Conservation (phyloP, 2,888 invertebrate species). For the Netelia virgata region DNA sequence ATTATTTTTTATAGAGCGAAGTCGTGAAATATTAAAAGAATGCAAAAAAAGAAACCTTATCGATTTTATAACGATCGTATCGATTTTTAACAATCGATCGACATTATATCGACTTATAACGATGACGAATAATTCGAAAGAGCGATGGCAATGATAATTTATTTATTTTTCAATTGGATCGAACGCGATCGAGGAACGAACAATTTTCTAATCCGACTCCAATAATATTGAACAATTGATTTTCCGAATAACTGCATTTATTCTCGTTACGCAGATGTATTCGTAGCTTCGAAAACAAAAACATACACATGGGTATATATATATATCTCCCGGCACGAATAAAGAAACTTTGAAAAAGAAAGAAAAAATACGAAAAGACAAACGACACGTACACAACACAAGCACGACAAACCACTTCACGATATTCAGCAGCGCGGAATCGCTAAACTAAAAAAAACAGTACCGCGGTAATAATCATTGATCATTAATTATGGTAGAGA, state of each 20-base stretch:
- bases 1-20: no score
- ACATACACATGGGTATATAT: slow-evolving; percentile 44
- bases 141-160: neutral
- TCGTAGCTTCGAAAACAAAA: slow-evolving; percentile 36
- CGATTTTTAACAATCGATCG: no score
- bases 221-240: slow-evolving; percentile 23
- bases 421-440: slow-evolving; percentile 51
- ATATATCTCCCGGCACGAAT: slow-evolving; percentile 39
- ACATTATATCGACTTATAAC: no score
- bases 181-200: no score
- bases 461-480: slow-evolving; percentile 53
- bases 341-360: neutral
- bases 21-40: no score
- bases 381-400: slow-evolving; percentile 41
- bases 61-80: no score
- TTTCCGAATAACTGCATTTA: slow-evolving; percentile 40
- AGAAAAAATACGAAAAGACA: slow-evolving; percentile 13
- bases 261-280: slow-evolving; percentile 41
- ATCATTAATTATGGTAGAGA: slow-evolving; percentile 55
- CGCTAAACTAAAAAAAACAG: slow-evolving; percentile 1
- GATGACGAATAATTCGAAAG: neutral
- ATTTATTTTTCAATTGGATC: neutral
- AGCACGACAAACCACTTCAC: slow-evolving; percentile 35
- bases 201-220: slow-evolving; percentile 14
- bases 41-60: no score